phyloP scores from a whole-genome alignment of 2,797 vertebrate genomes.

The Cynodonichthys magdalenae region DNA sequence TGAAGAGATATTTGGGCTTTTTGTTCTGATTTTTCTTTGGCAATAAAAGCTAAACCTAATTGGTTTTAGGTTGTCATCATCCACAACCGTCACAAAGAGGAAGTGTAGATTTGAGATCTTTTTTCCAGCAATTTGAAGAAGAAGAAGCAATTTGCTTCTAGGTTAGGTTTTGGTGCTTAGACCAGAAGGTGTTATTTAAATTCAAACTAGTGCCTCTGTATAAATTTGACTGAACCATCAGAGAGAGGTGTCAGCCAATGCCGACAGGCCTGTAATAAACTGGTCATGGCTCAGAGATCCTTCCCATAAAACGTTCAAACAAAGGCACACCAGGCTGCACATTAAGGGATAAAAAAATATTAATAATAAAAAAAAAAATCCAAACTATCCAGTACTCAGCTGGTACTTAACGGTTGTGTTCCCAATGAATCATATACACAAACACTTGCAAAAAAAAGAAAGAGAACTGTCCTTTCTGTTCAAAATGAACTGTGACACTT shows the following conservation, averaged over 20 bases:
- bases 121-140: slow-evolving; percentile 29
- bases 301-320: slow-evolving; percentile 32
- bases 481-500: slow-evolving; percentile 53
- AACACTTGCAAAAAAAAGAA: slow-evolving; percentile 30
- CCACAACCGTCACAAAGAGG: slow-evolving; percentile 9
- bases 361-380: background rate
- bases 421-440: slow-evolving; percentile 41
- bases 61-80: slow-evolving; percentile 27
- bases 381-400: slow-evolving; percentile 12
- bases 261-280: slow-evolving; percentile 73
- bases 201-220: slow-evolving; percentile 59
- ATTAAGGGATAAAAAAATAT: slow-evolving; percentile 5
- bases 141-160: slow-evolving; percentile 57
- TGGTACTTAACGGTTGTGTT: slow-evolving; percentile 26
- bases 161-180: slow-evolving; percentile 32
- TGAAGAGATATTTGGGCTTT: slow-evolving; percentile 30
- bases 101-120: slow-evolving; percentile 7
- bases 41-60: slow-evolving; percentile 54
- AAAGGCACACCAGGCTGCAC: slow-evolving; percentile 16
- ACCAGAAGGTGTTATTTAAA: slow-evolving; percentile 64
- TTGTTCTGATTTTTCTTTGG: slow-evolving; percentile 42
- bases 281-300: slow-evolving; percentile 62
- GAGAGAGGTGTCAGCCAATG: slow-evolving; percentile 72
- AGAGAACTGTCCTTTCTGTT: slow-evolving; percentile 26
- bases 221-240: slow-evolving; percentile 75